Base-by-base conservation (phyloP, 2,888 invertebrate genomes). In the Parnassius smintheus region DNA sequence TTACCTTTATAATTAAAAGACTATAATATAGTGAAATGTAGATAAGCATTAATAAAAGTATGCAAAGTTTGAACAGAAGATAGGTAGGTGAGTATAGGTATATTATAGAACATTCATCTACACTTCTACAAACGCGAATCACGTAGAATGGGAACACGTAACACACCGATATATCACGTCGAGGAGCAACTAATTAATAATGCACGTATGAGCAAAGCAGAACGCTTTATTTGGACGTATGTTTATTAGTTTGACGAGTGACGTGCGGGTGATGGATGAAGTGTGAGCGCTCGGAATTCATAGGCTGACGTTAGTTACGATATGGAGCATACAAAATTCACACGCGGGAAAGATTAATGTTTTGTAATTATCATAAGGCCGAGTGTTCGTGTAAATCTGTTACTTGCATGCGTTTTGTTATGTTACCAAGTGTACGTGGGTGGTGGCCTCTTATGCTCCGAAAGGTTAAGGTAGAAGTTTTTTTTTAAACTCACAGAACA, bases 181-280 rank as follows among this genome's bases (percentile, higher is more conserved):
- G 2, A 12, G 53, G 46, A 35, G 25, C 9, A 18, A 55, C 46
- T 54, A 49, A 60, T 60, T 61, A 55, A 61, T 61, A 55, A 61
- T 50, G 55, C 60, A 54, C 60, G 60, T 42, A 25, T 41, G 55
- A 55, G 60, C 48, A 60, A 60, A 60, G 60, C 60, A 49, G 60
- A 25, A 50, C 60, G 54, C 49, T 61, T 59, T 61, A 50, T 55
- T 61, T 61, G 42, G 44, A 55, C 55, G 60, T 55, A 49, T 61
- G 60, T 61, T 61, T 61, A 61, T 61, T 61, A 61, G 60, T 61
- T 55, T 55, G 60, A 61, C 55, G 55, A 50, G 55, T 55, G 60
- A 61, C 60, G 60, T 35, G 55, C 52, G 44, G n/a, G 25, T 61
- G 60, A 61, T 61, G 54, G 54, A 61, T 61, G 55, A 48, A 54